Evolutionary conservation across 2,888 invertebrate species (phyloP), one percentile per base, ranked within the genome.

Genomic region (Coremacera marginata): DNA sequence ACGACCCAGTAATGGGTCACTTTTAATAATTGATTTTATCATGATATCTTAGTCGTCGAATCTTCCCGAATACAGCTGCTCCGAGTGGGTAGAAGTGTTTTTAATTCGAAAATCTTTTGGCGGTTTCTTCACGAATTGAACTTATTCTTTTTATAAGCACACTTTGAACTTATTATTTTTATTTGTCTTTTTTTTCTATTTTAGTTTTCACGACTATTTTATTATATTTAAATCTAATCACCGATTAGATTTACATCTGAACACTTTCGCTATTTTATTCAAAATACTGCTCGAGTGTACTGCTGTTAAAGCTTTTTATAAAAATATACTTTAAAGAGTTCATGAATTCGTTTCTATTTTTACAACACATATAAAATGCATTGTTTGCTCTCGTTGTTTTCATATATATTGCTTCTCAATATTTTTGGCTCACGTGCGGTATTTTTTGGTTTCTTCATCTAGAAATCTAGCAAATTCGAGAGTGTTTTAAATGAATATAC

Each of bases 1-100:
- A 78, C 95, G 92, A 70, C 95, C 95, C 63, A 92, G 92, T 88
- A 91, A 91, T 62, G 93, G 91, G 87, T 93, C 93, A 82, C 80
- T 81, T 81, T 86, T 86, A 76, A 88, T 83, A 73, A 83, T 85
- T 76, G 86, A 86, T 80, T 86, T 89, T 49, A 88, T 77, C 89
- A 88, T 89, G 79, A n/a, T 72, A 16, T 14, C 31, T 22, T 4
- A 4, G 16, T 14, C 2, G n/a, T 57, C 19, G 7, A 5, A 22
- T 34, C 19, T 16, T 34, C n/a, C 14, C 44, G 19, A 37, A 7
- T 44, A n/a, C 60, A 37, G 60, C 71, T 60, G 44, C 49, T 37
- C 34, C 60, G 57, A 62, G 65, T 62, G 31, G 57, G 34, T 11
- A 73, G 22, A 31, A 82, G 73, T 76, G 80, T 80, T 78, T 80